A percentile compares a stretch with the other conserved stretches of the same genome.
phyloP scores from a whole-genome alignment of 2,113 vertebrate species.

The Myrmecobius fasciatus region DNA sequence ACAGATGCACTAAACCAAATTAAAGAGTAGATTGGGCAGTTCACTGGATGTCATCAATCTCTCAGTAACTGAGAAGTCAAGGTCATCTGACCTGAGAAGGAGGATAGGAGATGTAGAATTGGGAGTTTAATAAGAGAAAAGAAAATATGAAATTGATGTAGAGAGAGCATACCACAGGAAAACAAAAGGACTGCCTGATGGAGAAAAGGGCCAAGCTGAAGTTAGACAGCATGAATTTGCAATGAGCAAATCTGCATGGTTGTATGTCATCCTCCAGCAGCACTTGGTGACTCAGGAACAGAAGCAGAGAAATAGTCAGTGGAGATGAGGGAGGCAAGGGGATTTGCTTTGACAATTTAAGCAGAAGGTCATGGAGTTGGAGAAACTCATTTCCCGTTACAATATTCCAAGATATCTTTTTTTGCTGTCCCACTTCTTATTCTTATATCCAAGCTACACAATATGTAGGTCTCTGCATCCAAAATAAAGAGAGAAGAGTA shows the following conservation, averaged over 20 bases:
- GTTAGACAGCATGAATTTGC: conserved; percentile 2
- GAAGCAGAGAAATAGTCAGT: neutral
- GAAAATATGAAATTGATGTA: neutral
- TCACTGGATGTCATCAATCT: neutral
- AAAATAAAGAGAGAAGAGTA: neutral
- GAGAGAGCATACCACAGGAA: neutral
- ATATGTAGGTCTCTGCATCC: neutral
- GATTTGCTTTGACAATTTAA: conserved; percentile 24
- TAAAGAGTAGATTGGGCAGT: neutral
- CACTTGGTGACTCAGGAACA: neutral
- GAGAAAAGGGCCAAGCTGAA: neutral
- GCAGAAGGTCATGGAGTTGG: neutral
- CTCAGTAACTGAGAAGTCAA: conserved; percentile 26
- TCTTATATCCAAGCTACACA: neutral
- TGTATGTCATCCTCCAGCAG: conserved; percentile 11
- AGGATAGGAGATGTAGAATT: neutral
- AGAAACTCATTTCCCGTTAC: neutral
- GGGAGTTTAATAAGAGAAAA: neutral
- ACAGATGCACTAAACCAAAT: neutral
- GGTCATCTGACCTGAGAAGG: neutral
- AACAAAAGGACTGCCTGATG: conserved; percentile 15
- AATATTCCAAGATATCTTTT: conserved; percentile 8
- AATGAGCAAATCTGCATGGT: neutral
- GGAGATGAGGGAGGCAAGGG: neutral
- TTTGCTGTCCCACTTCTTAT: neutral